Percentiles rank a stretch among this genome's conserved stretches.
Evolutionary conservation across 2,797 vertebrate species (phyloP).

Genomic region (Gila robusta): DNA sequence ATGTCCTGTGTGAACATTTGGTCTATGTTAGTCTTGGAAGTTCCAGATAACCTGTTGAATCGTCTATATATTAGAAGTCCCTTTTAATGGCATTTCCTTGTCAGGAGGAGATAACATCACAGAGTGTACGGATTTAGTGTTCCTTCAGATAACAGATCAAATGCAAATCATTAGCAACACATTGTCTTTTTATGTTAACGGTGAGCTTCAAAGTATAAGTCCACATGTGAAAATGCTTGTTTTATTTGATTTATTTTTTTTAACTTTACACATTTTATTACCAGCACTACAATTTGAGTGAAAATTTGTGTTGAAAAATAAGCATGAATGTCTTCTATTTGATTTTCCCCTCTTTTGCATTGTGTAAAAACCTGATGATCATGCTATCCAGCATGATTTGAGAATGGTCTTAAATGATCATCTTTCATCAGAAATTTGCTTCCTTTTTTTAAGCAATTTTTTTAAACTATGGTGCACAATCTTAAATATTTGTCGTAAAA

Average conservation of each 20-base stretch:
- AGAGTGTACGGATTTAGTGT: not conserved
- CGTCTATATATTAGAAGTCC: not conserved
- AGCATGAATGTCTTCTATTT: not conserved
- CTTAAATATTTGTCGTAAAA: not conserved
- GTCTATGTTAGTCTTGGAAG: conserved; percentile 47
- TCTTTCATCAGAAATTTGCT: not conserved
- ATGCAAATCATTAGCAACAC: conserved; percentile 30
- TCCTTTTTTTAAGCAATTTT: too few species aligned
- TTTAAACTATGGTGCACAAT: not conserved
- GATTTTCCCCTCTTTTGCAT: not conserved
- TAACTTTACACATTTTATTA: too few species aligned
- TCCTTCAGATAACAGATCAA: conserved; percentile 16
- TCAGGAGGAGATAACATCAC: conserved; percentile 17
- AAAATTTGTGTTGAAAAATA: not conserved
- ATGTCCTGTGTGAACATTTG: conserved; percentile 24
- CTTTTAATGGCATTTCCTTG: not conserved
- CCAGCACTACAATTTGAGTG: not conserved
- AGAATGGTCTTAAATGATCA: not conserved
- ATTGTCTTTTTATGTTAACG: not conserved
- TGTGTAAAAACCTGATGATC: not conserved
- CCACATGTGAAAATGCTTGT: not conserved
- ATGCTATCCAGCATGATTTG: not conserved
- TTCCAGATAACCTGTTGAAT: conserved; percentile 1
- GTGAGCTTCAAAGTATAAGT: not conserved
- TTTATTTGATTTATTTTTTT: not conserved